Conservation (phyloP, 2,888 invertebrate species). For the Watsonalla binaria region DNA sequence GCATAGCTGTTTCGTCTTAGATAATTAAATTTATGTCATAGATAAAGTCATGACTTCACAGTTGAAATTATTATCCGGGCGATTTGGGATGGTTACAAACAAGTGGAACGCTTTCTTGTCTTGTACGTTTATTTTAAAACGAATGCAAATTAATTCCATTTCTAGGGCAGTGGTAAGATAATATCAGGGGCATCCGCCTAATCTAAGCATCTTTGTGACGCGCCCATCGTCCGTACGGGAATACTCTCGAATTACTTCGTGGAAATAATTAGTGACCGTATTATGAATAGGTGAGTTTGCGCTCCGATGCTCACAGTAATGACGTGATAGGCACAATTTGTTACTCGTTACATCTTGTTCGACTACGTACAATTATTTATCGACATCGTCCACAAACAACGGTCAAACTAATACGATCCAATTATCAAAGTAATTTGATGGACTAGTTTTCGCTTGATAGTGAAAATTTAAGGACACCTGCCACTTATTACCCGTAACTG, state of each 20-base stretch:
- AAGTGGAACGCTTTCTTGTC: slow-evolving; percentile 32
- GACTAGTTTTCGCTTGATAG: neutral
- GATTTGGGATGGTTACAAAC: slow-evolving; percentile 35
- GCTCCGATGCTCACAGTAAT: slow-evolving; percentile 32
- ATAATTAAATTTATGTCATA: neutral
- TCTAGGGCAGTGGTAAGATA: slow-evolving; percentile 54
- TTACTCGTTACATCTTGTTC: slow-evolving; percentile 32
- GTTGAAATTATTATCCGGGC: slow-evolving; percentile 30
- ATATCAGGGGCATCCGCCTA: slow-evolving; percentile 47
- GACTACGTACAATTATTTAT: slow-evolving; percentile 14
- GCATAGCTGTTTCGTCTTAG: no score
- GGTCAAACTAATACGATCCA: neutral
- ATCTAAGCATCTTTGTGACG: slow-evolving; percentile 47
- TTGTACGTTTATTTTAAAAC: slow-evolving; percentile 36
- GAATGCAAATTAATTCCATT: slow-evolving; percentile 58
- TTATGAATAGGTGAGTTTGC: slow-evolving; percentile 31
- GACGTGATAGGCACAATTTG: slow-evolving; percentile 27
- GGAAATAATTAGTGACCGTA: slow-evolving; percentile 43
- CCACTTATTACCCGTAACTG: neutral
- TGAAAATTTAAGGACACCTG: neutral
- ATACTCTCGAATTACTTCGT: slow-evolving; percentile 39
- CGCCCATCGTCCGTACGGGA: slow-evolving; percentile 30
- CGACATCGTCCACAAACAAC: neutral
- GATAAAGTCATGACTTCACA: slow-evolving; percentile 14
- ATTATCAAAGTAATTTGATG: neutral